phyloP scores from a whole-genome alignment of 2,113 vertebrate genomes.

The Callionymus lyra region DNA sequence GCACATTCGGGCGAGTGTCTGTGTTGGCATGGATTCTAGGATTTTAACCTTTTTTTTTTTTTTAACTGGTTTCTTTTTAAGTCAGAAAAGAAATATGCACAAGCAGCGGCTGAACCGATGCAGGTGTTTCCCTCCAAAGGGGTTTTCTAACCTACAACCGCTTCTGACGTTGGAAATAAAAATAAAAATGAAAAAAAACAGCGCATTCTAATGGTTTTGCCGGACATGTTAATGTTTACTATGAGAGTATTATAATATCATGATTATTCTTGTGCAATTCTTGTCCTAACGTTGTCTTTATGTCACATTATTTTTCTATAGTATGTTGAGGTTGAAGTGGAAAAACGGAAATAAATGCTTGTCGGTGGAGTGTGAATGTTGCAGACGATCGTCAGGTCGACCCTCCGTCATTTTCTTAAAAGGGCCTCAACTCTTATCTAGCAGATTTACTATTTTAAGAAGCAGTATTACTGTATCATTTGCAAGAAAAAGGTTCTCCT shows the following conservation, averaged over 20 bases:
- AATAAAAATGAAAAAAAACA: slow-evolving; percentile 72
- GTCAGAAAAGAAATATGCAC: slow-evolving; percentile 65
- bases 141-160: too few species aligned
- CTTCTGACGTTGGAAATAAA: slow-evolving; percentile 35
- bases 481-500: slow-evolving; percentile 76
- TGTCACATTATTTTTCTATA: slow-evolving; percentile 92
- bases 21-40: slow-evolving; percentile 4
- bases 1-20: too few species aligned
- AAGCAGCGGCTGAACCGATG: slow-evolving; percentile 58
- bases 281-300: slow-evolving; percentile 86
- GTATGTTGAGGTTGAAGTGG: slow-evolving; percentile 66
- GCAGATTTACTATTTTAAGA: slow-evolving; percentile 86
- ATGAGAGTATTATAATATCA: slow-evolving; percentile 90
- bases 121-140: slow-evolving; percentile 6
- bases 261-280: slow-evolving; percentile 87
- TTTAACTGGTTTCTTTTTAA: slow-evolving; percentile 40
- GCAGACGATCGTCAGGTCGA: too few species aligned
- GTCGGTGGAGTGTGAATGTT: slow-evolving; percentile 67
- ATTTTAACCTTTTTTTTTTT: slow-evolving; percentile 45
- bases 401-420: slow-evolving; percentile 75
- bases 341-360: slow-evolving; percentile 37
- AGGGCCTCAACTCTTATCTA: slow-evolving; percentile 79
- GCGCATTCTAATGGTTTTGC: slow-evolving; percentile 79
- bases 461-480: slow-evolving; percentile 88
- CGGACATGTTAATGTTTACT: slow-evolving; percentile 94